A percentile compares a stretch with the other conserved stretches of the same genome.
These are phyloP conservation scores for Teleopsis dalmanni DNA, from an alignment of 1,140 invertebrate species.

Conservation along the genomic window DNA sequence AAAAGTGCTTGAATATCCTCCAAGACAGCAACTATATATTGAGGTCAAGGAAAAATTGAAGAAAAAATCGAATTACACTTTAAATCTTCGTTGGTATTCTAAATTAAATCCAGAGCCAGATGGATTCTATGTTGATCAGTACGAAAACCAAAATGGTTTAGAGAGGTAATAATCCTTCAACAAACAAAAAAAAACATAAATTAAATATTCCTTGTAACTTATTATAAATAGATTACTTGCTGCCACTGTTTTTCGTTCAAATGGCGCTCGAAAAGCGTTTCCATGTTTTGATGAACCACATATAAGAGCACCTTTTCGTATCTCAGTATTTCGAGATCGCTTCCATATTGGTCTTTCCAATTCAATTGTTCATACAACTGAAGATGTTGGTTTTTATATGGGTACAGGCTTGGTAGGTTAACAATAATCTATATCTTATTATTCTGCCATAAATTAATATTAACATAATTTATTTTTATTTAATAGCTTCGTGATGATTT, in stretches of 20 bases:
- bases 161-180: conserved; percentile 56
- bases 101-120: conserved; percentile 70
- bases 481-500: conserved; percentile 39
- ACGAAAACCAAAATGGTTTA: conserved; percentile 63
- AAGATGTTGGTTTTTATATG: conserved; percentile 79
- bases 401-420: conserved; percentile 69
- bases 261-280: conserved; percentile 87
- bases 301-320: conserved; percentile 85
- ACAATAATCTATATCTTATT: background rate
- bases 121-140: conserved; percentile 89
- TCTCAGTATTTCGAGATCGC: conserved; percentile 75
- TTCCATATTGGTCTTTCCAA: conserved; percentile 85
- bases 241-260: conserved; percentile 92
- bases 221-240: conserved; percentile 67
- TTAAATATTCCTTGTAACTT: background rate
- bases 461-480: background rate
- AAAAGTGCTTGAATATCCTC: conserved; percentile 69
- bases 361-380: conserved; percentile 80
- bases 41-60: conserved; percentile 72
- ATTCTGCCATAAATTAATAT: background rate
- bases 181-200: background rate
- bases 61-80: conserved; percentile 70
- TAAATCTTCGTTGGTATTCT: conserved; percentile 77
- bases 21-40: conserved; percentile 78
- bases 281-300: conserved; percentile 97